Evolutionary conservation across 2,797 vertebrate species (phyloP).

Genomic region (Choloepus didactylus): DNA sequence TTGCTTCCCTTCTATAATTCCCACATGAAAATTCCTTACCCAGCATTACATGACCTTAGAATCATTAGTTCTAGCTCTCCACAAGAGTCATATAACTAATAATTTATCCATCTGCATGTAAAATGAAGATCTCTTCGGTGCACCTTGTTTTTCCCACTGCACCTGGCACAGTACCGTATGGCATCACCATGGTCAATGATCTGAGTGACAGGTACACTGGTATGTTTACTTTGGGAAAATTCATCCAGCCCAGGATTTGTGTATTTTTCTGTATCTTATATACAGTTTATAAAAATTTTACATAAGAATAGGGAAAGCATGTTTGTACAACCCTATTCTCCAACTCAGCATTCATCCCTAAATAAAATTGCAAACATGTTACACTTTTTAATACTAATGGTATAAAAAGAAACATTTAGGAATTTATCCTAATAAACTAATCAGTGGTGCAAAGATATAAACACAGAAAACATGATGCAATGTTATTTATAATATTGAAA

Average conservation of each 20-base stretch:
- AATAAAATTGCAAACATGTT: neutral
- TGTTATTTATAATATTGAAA: neutral
- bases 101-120: no score
- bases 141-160: neutral
- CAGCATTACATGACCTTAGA: neutral
- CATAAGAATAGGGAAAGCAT: neutral
- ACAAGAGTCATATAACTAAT: neutral
- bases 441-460: neutral
- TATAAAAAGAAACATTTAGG: neutral
- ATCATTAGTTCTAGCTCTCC: neutral
- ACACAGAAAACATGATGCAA: neutral
- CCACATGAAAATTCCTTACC: neutral
- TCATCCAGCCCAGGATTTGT: neutral
- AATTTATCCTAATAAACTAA: neutral
- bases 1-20: neutral
- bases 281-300: neutral
- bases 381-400: neutral
- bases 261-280: neutral
- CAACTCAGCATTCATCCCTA: neutral
- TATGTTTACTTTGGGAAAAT: neutral
- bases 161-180: neutral
- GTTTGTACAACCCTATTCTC: neutral
- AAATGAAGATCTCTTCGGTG: neutral
- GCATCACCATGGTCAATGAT: neutral
- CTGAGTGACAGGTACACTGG: neutral